Conservation (phyloP, 2,113 vertebrate species). For the Elanoides forficatus region DNA sequence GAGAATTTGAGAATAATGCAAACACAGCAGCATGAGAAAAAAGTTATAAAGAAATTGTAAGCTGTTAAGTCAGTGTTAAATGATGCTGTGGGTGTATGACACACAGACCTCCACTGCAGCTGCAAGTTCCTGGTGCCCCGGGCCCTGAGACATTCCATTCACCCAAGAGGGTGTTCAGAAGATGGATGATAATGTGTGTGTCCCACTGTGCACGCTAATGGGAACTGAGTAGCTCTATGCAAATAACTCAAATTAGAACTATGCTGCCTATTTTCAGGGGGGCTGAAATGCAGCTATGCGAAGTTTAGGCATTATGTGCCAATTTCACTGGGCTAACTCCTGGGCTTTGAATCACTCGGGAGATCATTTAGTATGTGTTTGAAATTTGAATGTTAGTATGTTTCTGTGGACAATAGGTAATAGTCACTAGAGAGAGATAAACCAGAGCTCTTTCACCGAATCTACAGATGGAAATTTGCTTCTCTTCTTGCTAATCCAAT, state of each 20-base stretch:
- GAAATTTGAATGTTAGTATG: neutral
- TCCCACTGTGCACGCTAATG: neutral
- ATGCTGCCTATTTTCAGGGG: neutral
- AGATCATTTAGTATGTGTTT: neutral
- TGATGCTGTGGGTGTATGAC: neutral
- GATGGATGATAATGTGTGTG: neutral
- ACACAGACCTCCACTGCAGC: neutral
- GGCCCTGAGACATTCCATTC: neutral
- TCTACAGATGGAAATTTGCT: neutral
- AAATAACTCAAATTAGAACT: neutral
- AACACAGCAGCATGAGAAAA: neutral
- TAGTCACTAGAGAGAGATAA: neutral
- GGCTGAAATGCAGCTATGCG: neutral
- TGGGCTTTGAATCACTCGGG: neutral
- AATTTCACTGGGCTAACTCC: neutral
- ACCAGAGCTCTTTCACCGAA: neutral
- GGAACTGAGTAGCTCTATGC: neutral
- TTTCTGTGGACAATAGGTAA: neutral
- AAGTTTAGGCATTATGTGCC: neutral
- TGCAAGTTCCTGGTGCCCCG: neutral
- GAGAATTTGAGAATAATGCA: neutral
- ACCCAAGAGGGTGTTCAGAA: neutral
- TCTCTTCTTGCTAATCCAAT: neutral
- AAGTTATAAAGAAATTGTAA: neutral
- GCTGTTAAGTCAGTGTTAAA: neutral